Conservation (phyloP, 2,113 vertebrate species). For the Pica pica region DNA sequence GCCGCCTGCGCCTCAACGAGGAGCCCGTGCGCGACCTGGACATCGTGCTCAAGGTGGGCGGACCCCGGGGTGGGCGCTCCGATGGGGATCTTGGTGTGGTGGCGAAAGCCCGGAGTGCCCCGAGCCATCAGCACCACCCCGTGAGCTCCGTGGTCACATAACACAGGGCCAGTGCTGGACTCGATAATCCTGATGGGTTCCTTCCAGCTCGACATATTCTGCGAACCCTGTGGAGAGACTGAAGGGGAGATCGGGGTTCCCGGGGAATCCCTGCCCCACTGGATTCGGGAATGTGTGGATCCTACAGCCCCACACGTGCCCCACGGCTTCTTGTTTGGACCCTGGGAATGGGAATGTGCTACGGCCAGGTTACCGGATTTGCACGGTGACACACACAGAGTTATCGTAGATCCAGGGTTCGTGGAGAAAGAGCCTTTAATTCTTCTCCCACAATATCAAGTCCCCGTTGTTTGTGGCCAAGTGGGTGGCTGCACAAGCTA, state of each 20-base stretch:
- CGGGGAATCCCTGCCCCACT: accelerated
- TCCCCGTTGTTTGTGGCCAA: accelerated
- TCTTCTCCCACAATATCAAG: accelerated
- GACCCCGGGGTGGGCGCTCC: not conserved
- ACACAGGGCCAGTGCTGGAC: not conserved
- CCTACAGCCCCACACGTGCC: accelerated
- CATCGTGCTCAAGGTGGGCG: slow-evolving; percentile 85
- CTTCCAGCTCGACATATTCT: accelerated
- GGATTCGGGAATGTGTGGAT: accelerated
- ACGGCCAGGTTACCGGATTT: accelerated
- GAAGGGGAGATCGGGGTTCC: not conserved
- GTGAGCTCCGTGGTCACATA: accelerated
- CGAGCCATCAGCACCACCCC: not conserved
- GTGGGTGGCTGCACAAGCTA: accelerated
- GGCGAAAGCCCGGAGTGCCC: not conserved
- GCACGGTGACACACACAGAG: accelerated
- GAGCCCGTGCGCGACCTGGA: slow-evolving; percentile 80
- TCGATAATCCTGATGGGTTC: not conserved
- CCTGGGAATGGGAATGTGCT: accelerated
- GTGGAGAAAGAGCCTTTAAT: not conserved
- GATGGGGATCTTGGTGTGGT: no score
- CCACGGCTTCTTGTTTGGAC: accelerated
- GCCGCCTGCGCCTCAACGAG: slow-evolving; percentile 89
- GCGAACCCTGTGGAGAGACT: accelerated
- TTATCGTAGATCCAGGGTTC: accelerated